Base-by-base conservation (phyloP, 2,113 vertebrate species). In the Orthonyx spaldingii region DNA sequence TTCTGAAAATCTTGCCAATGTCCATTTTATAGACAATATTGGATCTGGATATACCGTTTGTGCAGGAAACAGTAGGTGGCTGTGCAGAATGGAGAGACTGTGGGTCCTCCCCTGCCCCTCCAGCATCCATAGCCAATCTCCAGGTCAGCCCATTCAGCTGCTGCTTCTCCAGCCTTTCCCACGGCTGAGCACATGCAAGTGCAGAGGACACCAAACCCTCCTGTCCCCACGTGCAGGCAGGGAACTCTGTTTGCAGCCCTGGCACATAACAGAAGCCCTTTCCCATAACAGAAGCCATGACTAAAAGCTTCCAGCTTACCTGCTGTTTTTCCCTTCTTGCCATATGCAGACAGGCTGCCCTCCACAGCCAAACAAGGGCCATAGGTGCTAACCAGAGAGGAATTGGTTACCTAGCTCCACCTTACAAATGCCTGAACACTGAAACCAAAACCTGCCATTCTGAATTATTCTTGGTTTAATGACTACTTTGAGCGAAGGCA, bases 181-280 rank as follows among this genome's bases (percentile, higher is more conserved):
- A 4, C 1, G 7, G 50, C 46, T 44, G n/a, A 63, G 42, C 5
- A 3, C 8, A 5, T 3, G 2, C 15, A 28, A 26, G 16, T 6
- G 22, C 1, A 3, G 52, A 78, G n/a, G 10, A 37, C 4, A 44
- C 22, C 26, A 84, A 72, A 33, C 4, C 3, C 0, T 23, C 4
- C 2, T 2, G 2, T 61, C 10, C 37, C 9, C 11, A 8, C 0
- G 1, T 17, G 65, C 28, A 70, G 56, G 10, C 14, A 44, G 35
- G 42, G 65, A 77, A 4, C 27, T 0, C 1, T 13, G 14, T 6
- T 8, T 78, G 52, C 49, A 83, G 41, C 23, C 22, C 57, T 57
- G 33, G n/a, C n/a, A 33, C 33, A n/a, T n/a, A n/a, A n/a, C n/a
- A n/a, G n/a, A n/a, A n/a, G n/a, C n/a, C n/a, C 33, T 49, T 55